phyloP scores from a whole-genome alignment of 2,888 invertebrate genomes.

The Philonicus albiceps region DNA sequence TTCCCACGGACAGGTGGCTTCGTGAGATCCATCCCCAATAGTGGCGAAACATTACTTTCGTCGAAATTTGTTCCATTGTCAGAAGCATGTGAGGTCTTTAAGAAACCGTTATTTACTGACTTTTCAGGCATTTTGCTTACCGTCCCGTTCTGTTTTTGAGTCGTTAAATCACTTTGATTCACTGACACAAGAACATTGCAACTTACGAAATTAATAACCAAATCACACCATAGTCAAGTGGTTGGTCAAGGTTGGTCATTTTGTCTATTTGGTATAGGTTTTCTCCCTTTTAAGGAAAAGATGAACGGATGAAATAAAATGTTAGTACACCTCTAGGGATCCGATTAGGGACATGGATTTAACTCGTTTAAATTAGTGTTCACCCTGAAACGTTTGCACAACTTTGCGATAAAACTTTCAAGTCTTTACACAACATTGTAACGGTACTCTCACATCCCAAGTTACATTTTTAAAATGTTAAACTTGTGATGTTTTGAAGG shows the following conservation, averaged over 20 bases:
- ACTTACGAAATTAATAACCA: neutral
- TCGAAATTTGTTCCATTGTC: conserved; percentile 49
- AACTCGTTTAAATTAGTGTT: neutral
- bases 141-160: neutral
- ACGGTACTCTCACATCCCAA: neutral
- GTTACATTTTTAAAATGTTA: neutral
- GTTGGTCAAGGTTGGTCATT: neutral
- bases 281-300: neutral
- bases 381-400: conserved; percentile 5
- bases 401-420: neutral
- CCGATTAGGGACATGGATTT: neutral
- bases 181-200: neutral
- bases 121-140: conserved; percentile 53
- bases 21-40: conserved; percentile 47
- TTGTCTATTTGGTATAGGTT: neutral
- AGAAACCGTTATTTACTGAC: conserved; percentile 61
- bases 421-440: neutral
- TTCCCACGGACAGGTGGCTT: neutral
- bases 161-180: neutral
- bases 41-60: conserved; percentile 47
- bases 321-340: neutral
- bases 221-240: neutral
- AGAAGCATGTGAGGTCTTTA: conserved; percentile 54
- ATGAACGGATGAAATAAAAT: neutral
- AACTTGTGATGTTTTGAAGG: neutral